Percentiles rank a stretch among this genome's conserved stretches.
Evolutionary conservation across 2,888 invertebrate species (phyloP).

Genomic region (Bombylius major): DNA sequence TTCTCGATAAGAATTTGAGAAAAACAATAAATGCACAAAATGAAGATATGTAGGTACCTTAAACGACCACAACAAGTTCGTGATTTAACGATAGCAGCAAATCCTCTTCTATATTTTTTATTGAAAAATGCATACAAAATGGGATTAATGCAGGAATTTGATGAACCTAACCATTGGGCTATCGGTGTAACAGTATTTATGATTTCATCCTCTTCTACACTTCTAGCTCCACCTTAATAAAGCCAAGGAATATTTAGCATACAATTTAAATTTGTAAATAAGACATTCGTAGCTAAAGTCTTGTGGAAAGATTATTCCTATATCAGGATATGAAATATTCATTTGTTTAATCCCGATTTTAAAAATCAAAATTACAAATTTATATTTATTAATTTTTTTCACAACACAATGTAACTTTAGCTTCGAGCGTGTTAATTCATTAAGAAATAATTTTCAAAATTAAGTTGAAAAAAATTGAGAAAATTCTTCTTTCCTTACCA

Average conservation of each 20-base stretch:
- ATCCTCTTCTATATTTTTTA: slow-evolving; percentile 82
- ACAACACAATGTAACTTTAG: too few species aligned
- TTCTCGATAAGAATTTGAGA: neutral
- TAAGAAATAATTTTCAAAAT: too few species aligned
- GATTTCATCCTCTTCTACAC: slow-evolving; percentile 67
- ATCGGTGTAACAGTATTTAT: slow-evolving; percentile 72
- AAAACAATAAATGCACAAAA: neutral
- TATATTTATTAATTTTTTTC: neutral
- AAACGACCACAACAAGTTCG: slow-evolving; percentile 74
- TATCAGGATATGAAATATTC: neutral
- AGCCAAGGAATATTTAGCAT: neutral
- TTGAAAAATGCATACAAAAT: slow-evolving; percentile 91
- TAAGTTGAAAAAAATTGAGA: neutral
- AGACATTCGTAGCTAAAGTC: too few species aligned
- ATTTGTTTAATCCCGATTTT: too few species aligned
- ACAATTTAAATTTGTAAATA: neutral
- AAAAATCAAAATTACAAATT: neutral
- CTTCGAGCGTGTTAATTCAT: too few species aligned
- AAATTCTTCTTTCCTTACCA: slow-evolving; percentile 43
- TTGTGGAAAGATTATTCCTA: too few species aligned
- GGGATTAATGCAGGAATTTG: slow-evolving; percentile 92
- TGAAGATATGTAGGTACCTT: slow-evolving; percentile 36
- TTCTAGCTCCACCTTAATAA: slow-evolving; percentile 36
- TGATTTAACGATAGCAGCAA: slow-evolving; percentile 76
- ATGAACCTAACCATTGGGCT: slow-evolving; percentile 85